These are phyloP conservation scores for Cyprinodon brontotheroides DNA, from an alignment of 2,113 vertebrate genomes.

Conservation along the genomic window DNA sequence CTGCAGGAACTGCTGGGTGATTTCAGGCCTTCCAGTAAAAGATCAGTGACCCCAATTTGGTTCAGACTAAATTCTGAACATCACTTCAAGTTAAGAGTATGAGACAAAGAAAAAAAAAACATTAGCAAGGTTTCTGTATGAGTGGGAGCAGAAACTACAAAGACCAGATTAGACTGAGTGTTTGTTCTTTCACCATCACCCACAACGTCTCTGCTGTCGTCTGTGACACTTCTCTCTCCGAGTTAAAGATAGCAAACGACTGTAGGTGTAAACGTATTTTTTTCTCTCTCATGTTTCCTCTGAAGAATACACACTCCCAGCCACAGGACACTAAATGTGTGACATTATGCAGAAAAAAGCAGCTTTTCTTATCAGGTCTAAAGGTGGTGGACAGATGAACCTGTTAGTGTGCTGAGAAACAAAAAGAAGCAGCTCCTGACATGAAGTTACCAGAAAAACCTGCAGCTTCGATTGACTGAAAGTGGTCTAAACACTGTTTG, in stretches of 20 bases:
- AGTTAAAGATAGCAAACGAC: neutral
- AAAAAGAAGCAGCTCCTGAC: too few relatives aligned
- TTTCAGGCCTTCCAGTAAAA: conserved; percentile 15
- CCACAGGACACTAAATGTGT: too few relatives aligned
- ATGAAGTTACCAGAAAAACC: too few relatives aligned
- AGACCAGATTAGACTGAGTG: neutral
- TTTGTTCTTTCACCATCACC: conserved; percentile 8
- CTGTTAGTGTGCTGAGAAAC: too few relatives aligned
- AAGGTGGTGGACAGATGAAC: too few relatives aligned
- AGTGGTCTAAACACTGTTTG: too few relatives aligned
- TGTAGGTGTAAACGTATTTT: neutral
- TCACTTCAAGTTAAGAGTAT: neutral
- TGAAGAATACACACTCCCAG: too few relatives aligned
- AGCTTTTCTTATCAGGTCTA: too few relatives aligned
- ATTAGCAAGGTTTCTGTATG: conserved; percentile 30
- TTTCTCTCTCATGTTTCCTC: neutral
- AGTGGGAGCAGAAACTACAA: conserved; percentile 2
- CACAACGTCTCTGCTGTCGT: conserved; percentile 18
- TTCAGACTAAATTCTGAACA: neutral
- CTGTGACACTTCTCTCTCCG: neutral
- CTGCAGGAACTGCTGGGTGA: neutral
- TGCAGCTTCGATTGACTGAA: too few relatives aligned
- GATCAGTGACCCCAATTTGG: conserved; percentile 5
- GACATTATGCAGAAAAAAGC: too few relatives aligned
- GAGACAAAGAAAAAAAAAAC: conserved; percentile 7